A percentile compares a stretch with the other conserved stretches of the same genome.
Conservation (phyloP, 1,140 invertebrate genomes). For the Armadillidium nasatum region DNA sequence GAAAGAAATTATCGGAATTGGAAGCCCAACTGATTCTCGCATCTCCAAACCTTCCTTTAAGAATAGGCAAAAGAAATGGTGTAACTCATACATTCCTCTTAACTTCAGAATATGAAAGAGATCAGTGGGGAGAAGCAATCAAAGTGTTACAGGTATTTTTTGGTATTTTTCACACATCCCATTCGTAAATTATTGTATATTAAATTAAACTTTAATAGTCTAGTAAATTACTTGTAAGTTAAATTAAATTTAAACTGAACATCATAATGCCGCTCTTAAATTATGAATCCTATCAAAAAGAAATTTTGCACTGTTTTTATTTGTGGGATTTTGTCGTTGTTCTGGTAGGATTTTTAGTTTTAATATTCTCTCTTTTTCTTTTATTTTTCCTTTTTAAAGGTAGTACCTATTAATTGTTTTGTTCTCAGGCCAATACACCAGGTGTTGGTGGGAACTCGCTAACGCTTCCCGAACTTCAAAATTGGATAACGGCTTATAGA, state of each 20-base stretch:
- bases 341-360: no score
- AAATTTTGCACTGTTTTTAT: no score
- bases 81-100: slow-evolving; percentile 77
- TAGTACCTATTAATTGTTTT: no score
- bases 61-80: slow-evolving; percentile 56
- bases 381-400: no score
- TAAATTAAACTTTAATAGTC: no score
- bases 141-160: slow-evolving; percentile 62
- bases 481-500: slow-evolving; percentile 80
- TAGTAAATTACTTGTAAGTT: no score
- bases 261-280: no score
- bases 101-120: slow-evolving; percentile 86
- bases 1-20: slow-evolving; percentile 80
- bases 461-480: slow-evolving; percentile 71
- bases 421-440: slow-evolving; percentile 48
- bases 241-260: no score
- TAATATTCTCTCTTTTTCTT: no score
- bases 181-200: no score
- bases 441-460: slow-evolving; percentile 55
- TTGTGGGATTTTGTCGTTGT: no score
- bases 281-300: no score
- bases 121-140: slow-evolving; percentile 89
- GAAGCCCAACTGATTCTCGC: slow-evolving; percentile 83
- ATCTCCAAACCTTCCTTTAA: slow-evolving; percentile 79
- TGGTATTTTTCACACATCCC: neutral